Percentiles rank a stretch among this genome's conserved stretches.
phyloP scores from a whole-genome alignment of 2,113 vertebrate genomes.

The Numenius arquata region DNA sequence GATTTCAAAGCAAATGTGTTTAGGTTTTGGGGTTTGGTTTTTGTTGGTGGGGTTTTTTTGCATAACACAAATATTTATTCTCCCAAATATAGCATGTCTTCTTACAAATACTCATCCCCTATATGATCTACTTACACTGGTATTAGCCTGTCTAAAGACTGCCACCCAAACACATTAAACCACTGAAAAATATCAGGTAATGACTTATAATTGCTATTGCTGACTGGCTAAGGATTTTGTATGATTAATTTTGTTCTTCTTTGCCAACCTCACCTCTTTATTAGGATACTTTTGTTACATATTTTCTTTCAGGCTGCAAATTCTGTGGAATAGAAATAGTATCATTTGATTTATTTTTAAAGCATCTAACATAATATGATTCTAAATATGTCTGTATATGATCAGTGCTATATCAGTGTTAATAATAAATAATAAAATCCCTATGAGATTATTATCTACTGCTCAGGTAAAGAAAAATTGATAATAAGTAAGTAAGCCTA shows the following conservation, averaged over 20 bases:
- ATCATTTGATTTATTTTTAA: neutral
- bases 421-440: neutral
- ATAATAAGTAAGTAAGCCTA: neutral
- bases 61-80: constrained; percentile 48
- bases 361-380: neutral
- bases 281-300: neutral
- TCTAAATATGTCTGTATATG: neutral
- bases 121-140: neutral
- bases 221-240: neutral
- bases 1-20: constrained; percentile 57
- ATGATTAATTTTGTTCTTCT: neutral
- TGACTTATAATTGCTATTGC: neutral
- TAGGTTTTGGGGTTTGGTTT: neutral
- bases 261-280: neutral
- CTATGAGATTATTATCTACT: neutral
- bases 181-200: neutral
- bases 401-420: neutral
- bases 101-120: neutral
- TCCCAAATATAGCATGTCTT: neutral
- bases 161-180: neutral
- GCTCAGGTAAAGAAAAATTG: neutral
- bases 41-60: neutral
- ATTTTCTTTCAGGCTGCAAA: neutral
- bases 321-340: neutral
- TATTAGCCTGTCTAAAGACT: neutral